Evolutionary conservation across 2,113 vertebrate species (phyloP).

Genomic region (Cyphomyrus discorhynchus): DNA sequence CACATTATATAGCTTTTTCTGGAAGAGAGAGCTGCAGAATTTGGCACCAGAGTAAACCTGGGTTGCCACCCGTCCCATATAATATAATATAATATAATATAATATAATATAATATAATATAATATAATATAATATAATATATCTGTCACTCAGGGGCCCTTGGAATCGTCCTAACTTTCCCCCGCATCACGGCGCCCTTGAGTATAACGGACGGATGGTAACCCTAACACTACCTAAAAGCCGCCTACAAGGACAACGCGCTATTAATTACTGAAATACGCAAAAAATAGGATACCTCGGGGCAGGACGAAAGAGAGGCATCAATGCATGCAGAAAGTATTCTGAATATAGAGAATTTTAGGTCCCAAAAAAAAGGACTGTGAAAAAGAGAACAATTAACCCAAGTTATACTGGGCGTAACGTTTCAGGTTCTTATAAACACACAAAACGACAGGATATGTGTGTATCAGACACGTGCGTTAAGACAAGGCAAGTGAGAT

Average conservation of each 20-base stretch:
- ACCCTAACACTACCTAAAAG: not conserved
- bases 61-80: too few species aligned
- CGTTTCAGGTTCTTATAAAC: not conserved
- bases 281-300: not conserved
- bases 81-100: too few species aligned
- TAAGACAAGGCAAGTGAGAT: not conserved
- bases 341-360: not conserved
- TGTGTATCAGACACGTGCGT: not conserved
- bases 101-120: too few species aligned
- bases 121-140: too few species aligned
- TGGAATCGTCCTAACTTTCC: too few species aligned
- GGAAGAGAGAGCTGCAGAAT: too few species aligned
- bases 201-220: too few species aligned
- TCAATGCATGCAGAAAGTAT: not conserved
- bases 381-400: not conserved
- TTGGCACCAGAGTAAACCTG: too few species aligned
- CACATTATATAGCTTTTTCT: too few species aligned
- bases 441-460: not conserved
- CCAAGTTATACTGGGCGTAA: not conserved
- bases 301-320: not conserved
- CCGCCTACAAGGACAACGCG: not conserved
- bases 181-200: too few species aligned
- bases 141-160: too few species aligned
- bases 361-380: not conserved
- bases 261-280: not conserved